These are phyloP conservation scores for Amblyjoppa fuscipennis DNA, from an alignment of 2,888 invertebrate genomes.

Conservation along the genomic window DNA sequence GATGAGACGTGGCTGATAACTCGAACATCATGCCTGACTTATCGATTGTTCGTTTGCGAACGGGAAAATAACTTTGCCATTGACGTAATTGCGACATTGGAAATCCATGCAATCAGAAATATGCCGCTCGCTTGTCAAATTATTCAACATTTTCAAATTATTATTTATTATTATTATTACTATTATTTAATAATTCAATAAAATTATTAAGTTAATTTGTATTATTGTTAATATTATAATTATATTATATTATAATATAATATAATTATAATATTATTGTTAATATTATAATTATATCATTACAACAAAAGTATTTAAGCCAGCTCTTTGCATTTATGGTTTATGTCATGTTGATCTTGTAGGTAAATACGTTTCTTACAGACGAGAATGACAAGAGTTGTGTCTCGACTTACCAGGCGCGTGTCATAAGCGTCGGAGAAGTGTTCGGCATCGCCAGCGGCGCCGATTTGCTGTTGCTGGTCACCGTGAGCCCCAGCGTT, in stretches of 20 bases:
- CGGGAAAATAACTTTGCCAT: slow-evolving; percentile 20
- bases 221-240: too few relatives aligned
- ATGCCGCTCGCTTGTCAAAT: neutral
- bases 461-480: slow-evolving; percentile 74
- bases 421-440: slow-evolving; percentile 81
- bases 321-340: too few relatives aligned
- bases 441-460: slow-evolving; percentile 79
- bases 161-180: too few relatives aligned
- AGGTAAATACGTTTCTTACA: neutral
- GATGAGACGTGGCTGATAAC: slow-evolving; percentile 43
- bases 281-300: too few relatives aligned
- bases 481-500: slow-evolving; percentile 75
- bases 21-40: slow-evolving; percentile 43
- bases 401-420: slow-evolving; percentile 78
- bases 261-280: too few relatives aligned
- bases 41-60: slow-evolving; percentile 32
- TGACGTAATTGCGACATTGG: slow-evolving; percentile 20
- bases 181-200: too few relatives aligned
- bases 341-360: too few relatives aligned
- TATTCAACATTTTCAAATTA: neutral
- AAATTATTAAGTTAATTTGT: neutral
- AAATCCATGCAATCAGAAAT: neutral
- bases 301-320: too few relatives aligned
- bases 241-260: too few relatives aligned
- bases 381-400: neutral